Percentiles rank a stretch among this genome's conserved stretches.
These are phyloP conservation scores for Dolichoris vasculosae DNA, from an alignment of 1,140 invertebrate species.

Conservation along the genomic window DNA sequence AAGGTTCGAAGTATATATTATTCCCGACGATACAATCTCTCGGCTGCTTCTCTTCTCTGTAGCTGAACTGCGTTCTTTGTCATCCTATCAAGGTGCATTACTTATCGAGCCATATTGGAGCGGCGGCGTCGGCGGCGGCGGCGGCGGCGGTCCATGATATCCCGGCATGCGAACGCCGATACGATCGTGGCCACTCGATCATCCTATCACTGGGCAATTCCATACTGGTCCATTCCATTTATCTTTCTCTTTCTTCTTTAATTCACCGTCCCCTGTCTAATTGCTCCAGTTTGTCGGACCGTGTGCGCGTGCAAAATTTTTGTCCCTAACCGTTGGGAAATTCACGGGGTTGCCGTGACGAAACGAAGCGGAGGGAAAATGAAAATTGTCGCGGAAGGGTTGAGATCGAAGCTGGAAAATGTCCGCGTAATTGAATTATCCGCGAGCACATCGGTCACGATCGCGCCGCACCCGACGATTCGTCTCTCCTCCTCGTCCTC, in stretches of 20 bases:
- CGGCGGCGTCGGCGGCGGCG: conserved; percentile 58
- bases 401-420: background rate
- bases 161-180: conserved; percentile 67
- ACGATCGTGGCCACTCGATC: conserved; percentile 67
- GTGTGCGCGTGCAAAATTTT: background rate
- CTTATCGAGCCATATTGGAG: conserved; percentile 64
- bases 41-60: conserved; percentile 44
- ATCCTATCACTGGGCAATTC: conserved; percentile 68
- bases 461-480: background rate
- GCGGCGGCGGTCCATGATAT: conserved; percentile 58
- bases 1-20: background rate
- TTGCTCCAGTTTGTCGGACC: background rate
- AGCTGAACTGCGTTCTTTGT: conserved; percentile 54
- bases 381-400: too few species aligned
- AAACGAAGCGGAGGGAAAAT: too few species aligned
- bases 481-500: background rate
- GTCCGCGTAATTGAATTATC: conserved; percentile 41
- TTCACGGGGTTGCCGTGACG: too few species aligned
- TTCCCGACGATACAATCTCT: conserved; percentile 7
- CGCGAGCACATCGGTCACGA: background rate
- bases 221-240: background rate
- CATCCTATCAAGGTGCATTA: conserved; percentile 67
- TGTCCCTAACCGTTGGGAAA: too few species aligned
- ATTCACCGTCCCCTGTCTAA: background rate
- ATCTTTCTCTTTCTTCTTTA: background rate